phyloP scores from a whole-genome alignment of 2,888 invertebrate genomes.

The Mystacides longicornis region DNA sequence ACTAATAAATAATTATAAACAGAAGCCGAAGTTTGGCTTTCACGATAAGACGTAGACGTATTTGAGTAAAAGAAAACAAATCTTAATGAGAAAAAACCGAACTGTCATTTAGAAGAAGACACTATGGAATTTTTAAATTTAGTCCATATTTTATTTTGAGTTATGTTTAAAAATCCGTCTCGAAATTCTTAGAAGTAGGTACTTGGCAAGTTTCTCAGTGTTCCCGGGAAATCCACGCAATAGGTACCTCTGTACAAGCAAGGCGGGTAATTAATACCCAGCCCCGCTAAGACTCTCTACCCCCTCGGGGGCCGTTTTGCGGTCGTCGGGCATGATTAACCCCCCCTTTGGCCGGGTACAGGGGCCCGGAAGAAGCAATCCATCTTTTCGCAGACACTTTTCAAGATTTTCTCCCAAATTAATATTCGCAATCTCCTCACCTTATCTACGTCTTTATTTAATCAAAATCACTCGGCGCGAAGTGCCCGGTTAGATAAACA shows the following conservation, averaged over 20 bases:
- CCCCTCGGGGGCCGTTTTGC: slow-evolving; percentile 46
- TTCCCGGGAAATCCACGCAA: slow-evolving; percentile 14
- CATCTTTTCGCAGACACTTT: slow-evolving; percentile 24
- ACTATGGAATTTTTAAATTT: too few relatives aligned
- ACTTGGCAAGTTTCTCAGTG: slow-evolving; percentile 16
- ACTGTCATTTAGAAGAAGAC: too few relatives aligned
- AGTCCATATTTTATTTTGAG: too few relatives aligned
- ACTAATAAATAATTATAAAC: too few relatives aligned
- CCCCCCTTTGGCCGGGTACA: slow-evolving; percentile 28
- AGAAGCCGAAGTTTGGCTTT: too few relatives aligned
- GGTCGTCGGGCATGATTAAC: slow-evolving; percentile 49
- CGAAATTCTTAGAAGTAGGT: neutral
- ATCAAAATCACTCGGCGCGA: neutral
- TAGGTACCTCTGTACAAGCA: slow-evolving; percentile 14
- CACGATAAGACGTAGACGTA: too few relatives aligned
- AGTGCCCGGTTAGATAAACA: too few relatives aligned
- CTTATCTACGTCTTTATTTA: neutral
- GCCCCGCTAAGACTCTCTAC: slow-evolving; percentile 23
- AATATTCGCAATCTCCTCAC: slow-evolving; percentile 10
- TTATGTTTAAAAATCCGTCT: neutral
- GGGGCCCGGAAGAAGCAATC: slow-evolving; percentile 22
- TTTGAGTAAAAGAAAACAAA: too few relatives aligned
- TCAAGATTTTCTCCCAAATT: slow-evolving; percentile 24
- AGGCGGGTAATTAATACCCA: slow-evolving; percentile 25
- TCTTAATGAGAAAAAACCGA: too few relatives aligned